Conservation (phyloP, 2,888 invertebrate species). For the Lasioglossum marginatum region DNA sequence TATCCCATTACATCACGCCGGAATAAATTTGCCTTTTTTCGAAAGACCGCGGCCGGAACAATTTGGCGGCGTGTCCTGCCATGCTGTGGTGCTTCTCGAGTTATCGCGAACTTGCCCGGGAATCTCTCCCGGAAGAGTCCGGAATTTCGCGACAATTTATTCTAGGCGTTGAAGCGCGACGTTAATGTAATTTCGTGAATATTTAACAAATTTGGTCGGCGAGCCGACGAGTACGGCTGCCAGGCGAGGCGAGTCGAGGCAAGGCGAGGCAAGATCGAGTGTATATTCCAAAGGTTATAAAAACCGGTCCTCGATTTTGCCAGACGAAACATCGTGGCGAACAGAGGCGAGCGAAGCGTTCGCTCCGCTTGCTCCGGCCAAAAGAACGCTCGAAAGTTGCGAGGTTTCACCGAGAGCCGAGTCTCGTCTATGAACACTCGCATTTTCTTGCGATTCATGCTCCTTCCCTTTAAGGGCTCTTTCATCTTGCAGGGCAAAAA, state of each 20-base stretch:
- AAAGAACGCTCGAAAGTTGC: conserved; percentile 58
- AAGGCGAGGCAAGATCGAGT: conserved; percentile 31
- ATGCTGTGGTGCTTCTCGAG: not conserved
- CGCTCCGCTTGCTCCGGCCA: conserved; percentile 61
- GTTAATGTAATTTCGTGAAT: conserved; percentile 51
- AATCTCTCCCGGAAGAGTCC: not conserved
- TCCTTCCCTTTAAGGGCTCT: not conserved
- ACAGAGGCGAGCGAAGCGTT: conserved; percentile 55
- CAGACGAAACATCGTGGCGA: conserved; percentile 63
- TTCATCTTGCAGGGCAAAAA: not conserved
- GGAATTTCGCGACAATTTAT: not conserved
- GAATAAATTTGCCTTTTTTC: conserved; percentile 1
- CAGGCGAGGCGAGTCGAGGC: conserved; percentile 4
- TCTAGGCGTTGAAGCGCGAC: not conserved
- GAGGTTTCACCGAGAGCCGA: conserved; percentile 41
- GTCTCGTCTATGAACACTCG: conserved; percentile 51
- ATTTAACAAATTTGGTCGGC: conserved; percentile 44
- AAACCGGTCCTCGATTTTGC: conserved; percentile 61
- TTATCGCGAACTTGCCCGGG: not conserved
- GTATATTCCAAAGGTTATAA: conserved; percentile 59
- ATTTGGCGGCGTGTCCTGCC: not conserved
- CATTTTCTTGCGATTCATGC: conserved; percentile 41
- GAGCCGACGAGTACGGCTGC: conserved; percentile 16
- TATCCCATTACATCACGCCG: not conserved
- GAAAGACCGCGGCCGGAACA: not conserved